These are phyloP conservation scores for Anthrax anthrax DNA, from an alignment of 2,888 invertebrate genomes.

Conservation along the genomic window DNA sequence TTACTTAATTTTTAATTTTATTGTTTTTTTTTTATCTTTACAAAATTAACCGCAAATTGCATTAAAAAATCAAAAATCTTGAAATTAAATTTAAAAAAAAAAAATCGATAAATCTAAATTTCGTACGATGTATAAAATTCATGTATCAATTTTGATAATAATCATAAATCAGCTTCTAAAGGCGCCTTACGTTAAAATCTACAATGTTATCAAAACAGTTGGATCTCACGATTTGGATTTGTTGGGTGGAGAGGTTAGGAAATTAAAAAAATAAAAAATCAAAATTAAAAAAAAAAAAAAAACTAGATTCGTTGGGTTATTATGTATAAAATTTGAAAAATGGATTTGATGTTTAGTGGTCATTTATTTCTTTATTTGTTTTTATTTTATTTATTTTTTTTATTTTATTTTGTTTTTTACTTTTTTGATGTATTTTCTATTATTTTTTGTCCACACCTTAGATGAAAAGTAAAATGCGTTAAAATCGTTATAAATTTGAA, in stretches of 20 bases:
- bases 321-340: background rate
- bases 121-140: too few species aligned
- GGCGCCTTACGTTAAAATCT: conserved; percentile 93
- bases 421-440: too few species aligned
- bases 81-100: too few species aligned
- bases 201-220: conserved; percentile 89
- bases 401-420: too few species aligned
- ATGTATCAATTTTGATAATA: too few species aligned
- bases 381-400: too few species aligned
- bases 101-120: too few species aligned
- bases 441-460: too few species aligned
- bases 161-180: conserved; percentile 63
- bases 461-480: too few species aligned
- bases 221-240: conserved; percentile 55
- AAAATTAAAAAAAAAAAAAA: conserved; percentile 13
- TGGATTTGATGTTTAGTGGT: background rate
- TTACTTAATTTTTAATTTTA: background rate
- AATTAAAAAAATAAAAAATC: background rate
- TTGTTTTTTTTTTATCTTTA: background rate
- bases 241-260: conserved; percentile 38
- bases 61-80: too few species aligned
- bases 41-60: background rate
- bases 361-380: background rate
- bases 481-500: too few species aligned
- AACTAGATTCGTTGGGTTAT: background rate